Base-by-base conservation (phyloP, 1,140 invertebrate genomes). In the Daktulosphaira vitifoliae region DNA sequence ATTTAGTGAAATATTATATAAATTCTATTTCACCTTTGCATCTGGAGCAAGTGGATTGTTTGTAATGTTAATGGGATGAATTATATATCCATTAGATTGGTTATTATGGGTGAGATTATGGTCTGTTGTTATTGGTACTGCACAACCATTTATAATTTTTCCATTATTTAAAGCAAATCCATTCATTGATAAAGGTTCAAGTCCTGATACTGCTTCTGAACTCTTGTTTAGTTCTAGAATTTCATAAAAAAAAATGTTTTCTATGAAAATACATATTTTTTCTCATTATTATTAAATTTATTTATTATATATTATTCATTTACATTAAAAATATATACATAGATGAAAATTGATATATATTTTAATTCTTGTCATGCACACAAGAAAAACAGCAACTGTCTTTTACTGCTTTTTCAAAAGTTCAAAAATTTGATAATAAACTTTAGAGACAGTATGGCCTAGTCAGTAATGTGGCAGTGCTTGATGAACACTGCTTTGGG, bases 31-130 rank as follows among this genome's bases (percentile, higher is more conserved):
- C 46, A 46, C 56, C 44, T 82, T 80, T 49, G 81, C 78, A 23
- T 69, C 68, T 67, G 84, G 82, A 13, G 84, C 82, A 39, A 86
- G 71, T 20, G 84, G 84, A 78, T 85, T 85, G 15, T 81, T 81
- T 0, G 84, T 85, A 67, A 86, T 86, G 66, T 84, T 86, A 70
- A 85, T 71, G 22, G 69, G 56, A 33, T 62, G 68, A 29, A 59
- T 52, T 29, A 64, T 29, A 33, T 66, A 65, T 16, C 62, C 62
- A 25, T 65, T 68, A 15, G 46, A 26, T 42, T 33, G 13, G 39
- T 39, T 42, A 42, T 54, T 70, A 66, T 49, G 62, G 29, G 54
- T 66, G 65, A 13, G 66, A 38, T 46, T 68, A 56, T 48, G 53
- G 3, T 46, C 59, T 3, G 50, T 20, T 2, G 49, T 22, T 22